Percentiles rank a stretch among this genome's conserved stretches.
phyloP scores from a whole-genome alignment of 2,113 vertebrate genomes.

The Megaleporinus macrocephalus region DNA sequence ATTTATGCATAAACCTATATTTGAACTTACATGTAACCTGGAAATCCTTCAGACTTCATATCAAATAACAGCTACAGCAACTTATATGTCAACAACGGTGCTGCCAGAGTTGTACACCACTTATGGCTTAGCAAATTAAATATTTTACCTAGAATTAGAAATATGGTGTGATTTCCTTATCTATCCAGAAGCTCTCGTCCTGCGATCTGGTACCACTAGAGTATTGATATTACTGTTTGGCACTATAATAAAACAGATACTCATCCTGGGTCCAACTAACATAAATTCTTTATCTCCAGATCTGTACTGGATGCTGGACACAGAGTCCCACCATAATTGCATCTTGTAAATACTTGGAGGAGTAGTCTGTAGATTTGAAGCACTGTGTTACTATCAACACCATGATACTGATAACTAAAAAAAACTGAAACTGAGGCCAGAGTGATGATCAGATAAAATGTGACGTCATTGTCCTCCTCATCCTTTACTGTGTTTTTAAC shows the following conservation, averaged over 20 bases:
- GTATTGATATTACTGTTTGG: constrained; percentile 56
- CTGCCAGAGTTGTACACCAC: too few relatives aligned
- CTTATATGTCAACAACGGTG: too few relatives aligned
- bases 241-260: constrained; percentile 47
- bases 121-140: too few relatives aligned
- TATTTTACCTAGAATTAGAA: too few relatives aligned
- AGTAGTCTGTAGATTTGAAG: constrained; percentile 48
- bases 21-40: too few relatives aligned
- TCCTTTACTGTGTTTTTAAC: constrained; percentile 13
- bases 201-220: constrained; percentile 44
- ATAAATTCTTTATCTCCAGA: constrained; percentile 58
- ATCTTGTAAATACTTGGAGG: constrained; percentile 52
- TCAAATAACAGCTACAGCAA: too few relatives aligned
- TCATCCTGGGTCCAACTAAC: constrained; percentile 59
- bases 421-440: constrained; percentile 56
- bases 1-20: too few relatives aligned
- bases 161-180: too few relatives aligned
- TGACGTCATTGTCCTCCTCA: constrained; percentile 33
- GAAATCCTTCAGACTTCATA: too few relatives aligned
- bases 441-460: constrained; percentile 56
- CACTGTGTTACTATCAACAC: constrained; percentile 55
- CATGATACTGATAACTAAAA: constrained; percentile 52
- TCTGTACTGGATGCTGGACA: constrained; percentile 61
- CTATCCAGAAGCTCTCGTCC: too few relatives aligned
- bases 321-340: constrained; percentile 53